phyloP scores from a whole-genome alignment of 2,113 vertebrate species.

The Lycocorax pyrrhopterus region DNA sequence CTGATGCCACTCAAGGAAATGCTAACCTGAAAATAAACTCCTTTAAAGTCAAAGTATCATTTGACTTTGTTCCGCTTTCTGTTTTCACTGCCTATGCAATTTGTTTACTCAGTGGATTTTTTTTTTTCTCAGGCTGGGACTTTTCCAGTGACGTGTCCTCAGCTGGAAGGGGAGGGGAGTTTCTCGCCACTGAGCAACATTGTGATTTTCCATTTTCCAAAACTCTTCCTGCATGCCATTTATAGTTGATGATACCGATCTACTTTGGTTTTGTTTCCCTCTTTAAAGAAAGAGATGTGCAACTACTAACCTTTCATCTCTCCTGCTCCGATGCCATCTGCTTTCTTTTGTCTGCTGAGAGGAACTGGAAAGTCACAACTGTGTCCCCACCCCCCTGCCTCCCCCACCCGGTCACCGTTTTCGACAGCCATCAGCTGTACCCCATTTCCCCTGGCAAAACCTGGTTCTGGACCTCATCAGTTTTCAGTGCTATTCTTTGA shows the following conservation, averaged over 20 bases:
- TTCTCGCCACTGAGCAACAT: background rate
- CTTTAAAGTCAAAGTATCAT: background rate
- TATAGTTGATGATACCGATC: background rate
- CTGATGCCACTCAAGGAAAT: background rate
- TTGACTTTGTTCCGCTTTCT: conserved; percentile 41
- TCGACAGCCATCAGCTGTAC: background rate
- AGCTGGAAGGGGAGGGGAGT: background rate
- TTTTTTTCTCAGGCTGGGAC: background rate
- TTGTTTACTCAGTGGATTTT: conserved; percentile 10
- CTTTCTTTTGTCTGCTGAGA: background rate
- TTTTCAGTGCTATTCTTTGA: background rate
- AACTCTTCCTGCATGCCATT: background rate
- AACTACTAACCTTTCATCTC: background rate
- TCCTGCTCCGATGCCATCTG: background rate
- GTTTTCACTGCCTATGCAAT: background rate
- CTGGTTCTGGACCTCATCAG: background rate
- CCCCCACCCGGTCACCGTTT: background rate
- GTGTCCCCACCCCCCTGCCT: no score
- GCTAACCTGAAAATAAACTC: conserved; percentile 20
- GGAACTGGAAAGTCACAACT: background rate
- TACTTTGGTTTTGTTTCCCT: conserved; percentile 5
- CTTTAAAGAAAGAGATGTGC: background rate
- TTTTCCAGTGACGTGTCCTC: conserved; percentile 49
- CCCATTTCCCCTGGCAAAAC: background rate
- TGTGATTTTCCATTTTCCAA: conserved; percentile 40